Evolutionary conservation across 2,888 invertebrate genomes (phyloP).

Genomic region (Eueremaeus valkanovi): DNA sequence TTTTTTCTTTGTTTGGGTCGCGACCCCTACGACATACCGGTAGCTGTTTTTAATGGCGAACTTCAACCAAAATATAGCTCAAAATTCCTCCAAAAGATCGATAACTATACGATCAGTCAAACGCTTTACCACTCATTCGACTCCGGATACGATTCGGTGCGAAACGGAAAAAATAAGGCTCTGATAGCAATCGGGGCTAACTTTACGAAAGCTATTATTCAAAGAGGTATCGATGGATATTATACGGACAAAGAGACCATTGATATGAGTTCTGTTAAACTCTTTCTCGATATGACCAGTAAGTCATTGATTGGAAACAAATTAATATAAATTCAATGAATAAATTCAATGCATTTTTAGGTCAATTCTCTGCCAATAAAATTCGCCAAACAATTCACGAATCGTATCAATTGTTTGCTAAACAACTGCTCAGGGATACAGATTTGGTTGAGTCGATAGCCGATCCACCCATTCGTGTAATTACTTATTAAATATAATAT

Average conservation of each 20-base stretch:
- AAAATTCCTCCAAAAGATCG: not conserved
- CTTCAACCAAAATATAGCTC: not conserved
- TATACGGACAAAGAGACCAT: slow-evolving; percentile 74
- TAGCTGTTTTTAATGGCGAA: slow-evolving; percentile 1
- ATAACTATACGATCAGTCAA: not conserved
- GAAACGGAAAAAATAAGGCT: slow-evolving; percentile 77
- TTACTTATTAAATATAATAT: not conserved
- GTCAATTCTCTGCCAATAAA: slow-evolving; percentile 40
- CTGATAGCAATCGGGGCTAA: slow-evolving; percentile 81
- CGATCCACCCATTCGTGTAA: slow-evolving; percentile 41
- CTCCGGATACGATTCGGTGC: slow-evolving; percentile 68
- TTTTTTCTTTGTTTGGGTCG: not conserved
- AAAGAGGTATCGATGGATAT: not conserved
- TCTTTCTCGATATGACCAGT: slow-evolving; percentile 91
- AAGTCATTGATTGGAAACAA: no score
- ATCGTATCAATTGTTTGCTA: slow-evolving; percentile 22
- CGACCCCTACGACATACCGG: not conserved
- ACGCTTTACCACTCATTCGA: slow-evolving; percentile 53
- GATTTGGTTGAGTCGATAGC: slow-evolving; percentile 35
- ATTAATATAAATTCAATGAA: no score
- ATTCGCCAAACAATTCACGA: slow-evolving; percentile 37
- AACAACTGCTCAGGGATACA: slow-evolving; percentile 24
- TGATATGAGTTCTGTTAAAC: slow-evolving; percentile 77
- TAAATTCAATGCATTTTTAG: slow-evolving; percentile 11
- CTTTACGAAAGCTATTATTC: slow-evolving; percentile 67